A percentile compares a stretch with the other conserved stretches of the same genome.
These are phyloP conservation scores for Patella ulyssiponensis DNA, from an alignment of 2,888 invertebrate species.

Conservation along the genomic window DNA sequence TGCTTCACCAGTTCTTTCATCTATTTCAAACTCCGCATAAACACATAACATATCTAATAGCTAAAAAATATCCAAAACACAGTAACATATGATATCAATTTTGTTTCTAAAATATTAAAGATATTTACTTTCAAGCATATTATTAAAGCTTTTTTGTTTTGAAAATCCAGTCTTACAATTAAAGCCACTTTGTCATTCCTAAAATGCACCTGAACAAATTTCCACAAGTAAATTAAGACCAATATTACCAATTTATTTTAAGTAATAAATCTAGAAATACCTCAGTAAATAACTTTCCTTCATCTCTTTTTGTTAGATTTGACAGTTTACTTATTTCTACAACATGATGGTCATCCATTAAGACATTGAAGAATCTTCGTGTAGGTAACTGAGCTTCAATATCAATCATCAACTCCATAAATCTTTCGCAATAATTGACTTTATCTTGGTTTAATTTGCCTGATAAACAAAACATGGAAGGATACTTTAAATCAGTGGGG, in stretches of 20 bases:
- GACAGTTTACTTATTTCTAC: slow-evolving; percentile 91
- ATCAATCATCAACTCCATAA: slow-evolving; percentile 95
- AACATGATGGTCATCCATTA: slow-evolving; percentile 94
- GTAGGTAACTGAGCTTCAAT: slow-evolving; percentile 95
- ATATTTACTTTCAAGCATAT: too few relatives aligned
- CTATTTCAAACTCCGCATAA: slow-evolving; percentile 97
- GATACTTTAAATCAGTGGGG: too few relatives aligned
- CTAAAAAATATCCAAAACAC: slow-evolving; percentile 75
- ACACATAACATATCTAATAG: slow-evolving; percentile 95
- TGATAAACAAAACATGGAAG: slow-evolving; percentile 35
- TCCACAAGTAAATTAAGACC: too few relatives aligned
- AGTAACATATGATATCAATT: too few relatives aligned
- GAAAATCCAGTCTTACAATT: too few relatives aligned
- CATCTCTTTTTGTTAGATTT: slow-evolving; percentile 79
- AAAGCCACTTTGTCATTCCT: too few relatives aligned
- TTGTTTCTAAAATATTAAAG: too few relatives aligned
- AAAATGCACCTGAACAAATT: too few relatives aligned
- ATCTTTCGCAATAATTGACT: slow-evolving; percentile 91
- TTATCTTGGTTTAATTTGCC: slow-evolving; percentile 72
- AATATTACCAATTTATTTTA: neutral
- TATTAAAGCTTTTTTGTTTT: too few relatives aligned
- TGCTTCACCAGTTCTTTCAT: slow-evolving; percentile 95
- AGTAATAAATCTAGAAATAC: slow-evolving; percentile 76
- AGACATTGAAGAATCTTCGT: slow-evolving; percentile 94
- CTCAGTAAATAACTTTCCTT: slow-evolving; percentile 93